Base-by-base conservation (phyloP, 2,888 invertebrate genomes). In the Drosophila hawaiiensis region DNA sequence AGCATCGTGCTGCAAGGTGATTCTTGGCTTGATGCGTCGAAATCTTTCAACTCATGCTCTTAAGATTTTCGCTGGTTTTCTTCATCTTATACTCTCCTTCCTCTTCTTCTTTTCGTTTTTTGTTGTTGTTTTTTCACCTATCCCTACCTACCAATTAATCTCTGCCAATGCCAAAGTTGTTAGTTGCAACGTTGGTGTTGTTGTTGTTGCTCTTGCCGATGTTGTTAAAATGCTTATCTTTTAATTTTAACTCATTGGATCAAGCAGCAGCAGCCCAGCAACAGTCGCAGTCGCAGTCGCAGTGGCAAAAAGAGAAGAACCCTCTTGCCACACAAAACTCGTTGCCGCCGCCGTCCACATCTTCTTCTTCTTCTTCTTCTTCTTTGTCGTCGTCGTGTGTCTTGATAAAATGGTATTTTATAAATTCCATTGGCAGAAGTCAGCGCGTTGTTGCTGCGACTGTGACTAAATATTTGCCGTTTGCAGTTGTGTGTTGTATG, bases 171-270 rank as follows among this genome's bases (percentile, higher is more conserved):
- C 92, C 92, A 92, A 91, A 90, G 92, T 85, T 91, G 90, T 91
- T 92, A 85, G 83, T 83, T 90, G 87, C 86, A 85, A 85, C 78
- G 87, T 79, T 79, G 80, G 55, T 72, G 62, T 49, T 73, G 78
- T 49, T 73, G 73, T 33, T 74, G 71, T 71, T 67, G 73, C 62
- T 71, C 75, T 73, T 80, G 83, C 77, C 84, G 73, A 79, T 90
- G 91, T 92, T 92, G 92, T 92, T 92, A 91, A 92, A 88, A 92
- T 91, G 87, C 91, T 92, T 92, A 92, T 92, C 92, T 92, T 91
- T 92, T 92, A 92, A 92, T 91, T 92, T 92, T 90, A 90, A 90
- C 91, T 90, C 89, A 91, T 90, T 90, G 91, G 91, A 89, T 91
- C 91, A 91, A 86, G 75, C 82, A 65, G 80, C 84, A 55, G 55